These are phyloP conservation scores for Ormyrus labotus DNA, from an alignment of 2,888 invertebrate genomes.

Conservation along the genomic window DNA sequence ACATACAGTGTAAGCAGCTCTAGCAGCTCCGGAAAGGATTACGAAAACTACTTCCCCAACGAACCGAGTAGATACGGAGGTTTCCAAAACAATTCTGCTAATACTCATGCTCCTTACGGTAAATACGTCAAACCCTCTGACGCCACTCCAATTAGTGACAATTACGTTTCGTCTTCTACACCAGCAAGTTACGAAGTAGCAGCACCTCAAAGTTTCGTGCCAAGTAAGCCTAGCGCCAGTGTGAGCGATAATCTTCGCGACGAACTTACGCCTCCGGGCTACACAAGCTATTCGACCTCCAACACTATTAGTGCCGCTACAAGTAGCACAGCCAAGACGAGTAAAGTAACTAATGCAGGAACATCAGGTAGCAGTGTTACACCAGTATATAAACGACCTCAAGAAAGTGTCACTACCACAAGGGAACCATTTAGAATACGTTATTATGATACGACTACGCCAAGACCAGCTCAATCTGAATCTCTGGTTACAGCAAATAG, in stretches of 20 bases:
- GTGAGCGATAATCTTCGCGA: slow-evolving; percentile 54
- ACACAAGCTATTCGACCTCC: slow-evolving; percentile 37
- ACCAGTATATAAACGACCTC: slow-evolving; percentile 47
- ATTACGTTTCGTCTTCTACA: slow-evolving; percentile 70
- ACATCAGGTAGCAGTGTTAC: slow-evolving; percentile 36
- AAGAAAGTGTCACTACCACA: slow-evolving; percentile 57
- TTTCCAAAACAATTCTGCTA: slow-evolving; percentile 76
- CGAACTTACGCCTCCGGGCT: slow-evolving; percentile 57
- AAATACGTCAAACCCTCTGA: slow-evolving; percentile 77
- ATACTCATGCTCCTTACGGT: slow-evolving; percentile 76
- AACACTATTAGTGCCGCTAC: slow-evolving; percentile 37
- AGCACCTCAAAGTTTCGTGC: slow-evolving; percentile 55
- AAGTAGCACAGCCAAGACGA: slow-evolving; percentile 15
- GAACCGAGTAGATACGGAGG: slow-evolving; percentile 68
- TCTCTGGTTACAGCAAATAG: slow-evolving; percentile 66
- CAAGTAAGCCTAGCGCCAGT: slow-evolving; percentile 34
- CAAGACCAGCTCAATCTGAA: slow-evolving; percentile 57
- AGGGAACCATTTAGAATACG: slow-evolving; percentile 67
- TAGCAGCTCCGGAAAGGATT: slow-evolving; percentile 60
- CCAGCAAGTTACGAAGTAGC: slow-evolving; percentile 66
- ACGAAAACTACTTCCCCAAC: slow-evolving; percentile 71
- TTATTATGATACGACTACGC: slow-evolving; percentile 65
- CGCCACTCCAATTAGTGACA: slow-evolving; percentile 72
- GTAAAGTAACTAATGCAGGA: slow-evolving; percentile 2
- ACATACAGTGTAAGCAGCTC: slow-evolving; percentile 55